Evolutionary conservation across 1,140 invertebrate species (phyloP).

Genomic region (Melitaea cinxia): DNA sequence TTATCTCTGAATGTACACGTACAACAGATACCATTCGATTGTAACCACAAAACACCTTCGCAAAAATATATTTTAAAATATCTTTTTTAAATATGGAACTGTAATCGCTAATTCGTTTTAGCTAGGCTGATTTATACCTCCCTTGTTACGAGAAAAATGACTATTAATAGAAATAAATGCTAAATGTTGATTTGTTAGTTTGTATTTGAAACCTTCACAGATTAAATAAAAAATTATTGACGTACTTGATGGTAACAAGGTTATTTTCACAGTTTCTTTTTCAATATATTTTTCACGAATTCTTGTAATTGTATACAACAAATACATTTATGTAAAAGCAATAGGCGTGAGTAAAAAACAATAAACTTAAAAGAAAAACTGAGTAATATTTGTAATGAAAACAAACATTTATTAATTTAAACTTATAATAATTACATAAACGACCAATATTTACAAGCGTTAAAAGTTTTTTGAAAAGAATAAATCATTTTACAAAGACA

Average conservation of each 20-base stretch:
- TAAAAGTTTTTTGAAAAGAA: conserved; percentile 14
- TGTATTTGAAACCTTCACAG: neutral
- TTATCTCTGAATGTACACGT: conserved; percentile 40
- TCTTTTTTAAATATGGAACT: conserved; percentile 66
- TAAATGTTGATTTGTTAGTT: conserved; percentile 19
- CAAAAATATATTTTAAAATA: conserved; percentile 77
- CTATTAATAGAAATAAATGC: conserved; percentile 53
- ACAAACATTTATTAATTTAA: conserved; percentile 13
- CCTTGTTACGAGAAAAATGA: conserved; percentile 54
- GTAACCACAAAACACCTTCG: conserved; percentile 70
- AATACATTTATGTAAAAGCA: conserved; percentile 22
- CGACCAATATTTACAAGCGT: conserved; percentile 21
- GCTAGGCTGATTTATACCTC: conserved; percentile 51
- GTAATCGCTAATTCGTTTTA: conserved; percentile 57
- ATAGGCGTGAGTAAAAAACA: conserved; percentile 12
- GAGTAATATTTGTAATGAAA: conserved; percentile 11
- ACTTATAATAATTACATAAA: conserved; percentile 9
- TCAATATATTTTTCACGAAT: neutral
- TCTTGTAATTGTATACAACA: too few relatives aligned
- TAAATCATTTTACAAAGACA: conserved; percentile 15
- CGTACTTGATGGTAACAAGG: neutral
- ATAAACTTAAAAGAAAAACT: conserved; percentile 21
- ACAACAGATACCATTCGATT: conserved; percentile 35
- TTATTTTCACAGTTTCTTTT: neutral
- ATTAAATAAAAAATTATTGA: neutral